A percentile compares a stretch with the other conserved stretches of the same genome.
These are phyloP conservation scores for Cerceris ruficornis DNA, from an alignment of 2,888 invertebrate genomes.

Conservation along the genomic window DNA sequence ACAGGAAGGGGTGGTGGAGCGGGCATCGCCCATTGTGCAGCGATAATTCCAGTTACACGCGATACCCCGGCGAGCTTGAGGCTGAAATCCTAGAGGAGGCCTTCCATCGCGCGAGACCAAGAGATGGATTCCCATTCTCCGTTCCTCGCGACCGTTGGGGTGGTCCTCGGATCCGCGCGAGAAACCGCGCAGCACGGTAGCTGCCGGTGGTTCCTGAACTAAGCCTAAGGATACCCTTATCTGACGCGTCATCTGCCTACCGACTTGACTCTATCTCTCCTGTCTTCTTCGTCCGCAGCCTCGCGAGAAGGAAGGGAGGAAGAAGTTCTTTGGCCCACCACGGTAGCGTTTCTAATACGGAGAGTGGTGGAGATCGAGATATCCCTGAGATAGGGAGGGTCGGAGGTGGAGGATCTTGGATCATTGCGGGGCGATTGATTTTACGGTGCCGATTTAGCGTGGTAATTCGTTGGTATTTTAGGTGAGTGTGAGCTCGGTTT, in stretches of 20 bases:
- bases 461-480: not conserved
- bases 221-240: conserved; percentile 79
- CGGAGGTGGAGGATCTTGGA: conserved; percentile 30
- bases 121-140: conserved; percentile 44
- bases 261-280: conserved; percentile 66
- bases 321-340: conserved; percentile 42
- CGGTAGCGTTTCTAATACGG: conserved; percentile 55
- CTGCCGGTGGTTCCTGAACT: conserved; percentile 71
- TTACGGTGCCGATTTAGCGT: conserved; percentile 14
- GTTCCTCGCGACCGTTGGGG: conserved; percentile 67
- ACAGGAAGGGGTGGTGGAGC: conserved; percentile 30
- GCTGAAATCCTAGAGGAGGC: conserved; percentile 79
- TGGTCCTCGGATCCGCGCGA: conserved; percentile 73
- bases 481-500: too few relatives aligned
- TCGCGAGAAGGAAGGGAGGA: not conserved
- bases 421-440: conserved; percentile 52
- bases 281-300: conserved; percentile 47
- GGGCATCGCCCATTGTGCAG: conserved; percentile 75
- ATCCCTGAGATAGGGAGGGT: conserved; percentile 50
- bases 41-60: conserved; percentile 79
- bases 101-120: conserved; percentile 38
- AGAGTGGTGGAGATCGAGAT: conserved; percentile 41
- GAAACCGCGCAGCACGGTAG: conserved; percentile 79
- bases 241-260: conserved; percentile 72
- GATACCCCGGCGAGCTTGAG: conserved; percentile 63